phyloP scores from a whole-genome alignment of 2,888 invertebrate species.

The Entomobrya proxima region DNA sequence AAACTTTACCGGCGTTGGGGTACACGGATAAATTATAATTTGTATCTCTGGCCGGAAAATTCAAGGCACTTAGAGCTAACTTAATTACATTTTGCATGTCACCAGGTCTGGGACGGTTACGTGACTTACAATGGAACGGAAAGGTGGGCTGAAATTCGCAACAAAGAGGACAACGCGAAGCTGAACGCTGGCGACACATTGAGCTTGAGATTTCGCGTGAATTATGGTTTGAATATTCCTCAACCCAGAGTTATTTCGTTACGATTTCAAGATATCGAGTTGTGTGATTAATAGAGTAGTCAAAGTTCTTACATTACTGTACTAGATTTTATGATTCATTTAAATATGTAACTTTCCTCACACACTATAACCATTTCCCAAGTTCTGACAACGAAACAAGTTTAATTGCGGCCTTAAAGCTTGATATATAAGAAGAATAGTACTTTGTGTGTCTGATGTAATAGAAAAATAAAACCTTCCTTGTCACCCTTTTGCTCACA shows the following conservation, averaged over 20 bases:
- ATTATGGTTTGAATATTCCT: constrained; percentile 54
- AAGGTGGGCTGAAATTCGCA: constrained; percentile 48
- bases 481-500: no score
- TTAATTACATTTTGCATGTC: not conserved
- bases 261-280: constrained; percentile 61
- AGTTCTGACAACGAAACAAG: no score
- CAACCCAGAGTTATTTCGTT: constrained; percentile 37
- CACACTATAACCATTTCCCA: no score
- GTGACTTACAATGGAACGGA: constrained; percentile 18
- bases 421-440: no score
- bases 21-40: no score
- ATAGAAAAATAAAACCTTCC: no score
- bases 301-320: not conserved
- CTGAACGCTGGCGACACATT: constrained; percentile 29
- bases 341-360: no score
- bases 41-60: no score
- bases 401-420: no score
- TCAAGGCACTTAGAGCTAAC: no score
- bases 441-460: no score
- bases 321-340: no score
- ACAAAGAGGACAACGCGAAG: constrained; percentile 35
- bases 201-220: constrained; percentile 62
- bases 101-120: constrained; percentile 59
- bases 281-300: constrained; percentile 51
- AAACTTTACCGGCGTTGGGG: constrained; percentile 67